Evolutionary conservation across 2,797 vertebrate genomes (phyloP).

Genomic region (Chaetodon trifasciatus): DNA sequence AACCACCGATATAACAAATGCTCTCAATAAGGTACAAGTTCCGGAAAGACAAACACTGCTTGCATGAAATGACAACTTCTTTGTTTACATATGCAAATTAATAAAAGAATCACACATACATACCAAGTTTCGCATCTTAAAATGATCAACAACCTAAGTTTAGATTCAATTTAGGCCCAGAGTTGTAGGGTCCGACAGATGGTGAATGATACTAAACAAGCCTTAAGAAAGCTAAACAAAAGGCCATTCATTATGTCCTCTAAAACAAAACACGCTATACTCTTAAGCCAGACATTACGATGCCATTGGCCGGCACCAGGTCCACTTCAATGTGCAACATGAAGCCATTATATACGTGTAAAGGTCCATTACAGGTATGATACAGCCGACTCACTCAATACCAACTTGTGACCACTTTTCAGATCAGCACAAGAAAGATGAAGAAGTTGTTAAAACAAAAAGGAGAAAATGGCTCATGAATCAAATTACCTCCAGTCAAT

Average conservation of each 20-base stretch:
- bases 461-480: not conserved
- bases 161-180: not conserved
- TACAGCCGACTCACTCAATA: not conserved
- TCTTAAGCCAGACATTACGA: not conserved
- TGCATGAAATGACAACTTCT: not conserved
- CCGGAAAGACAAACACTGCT: not conserved
- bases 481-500: not conserved
- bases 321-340: not conserved
- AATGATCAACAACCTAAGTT: not conserved
- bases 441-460: not conserved
- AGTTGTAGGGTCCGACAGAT: not conserved
- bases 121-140: slow-evolving; percentile 7
- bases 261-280: not conserved
- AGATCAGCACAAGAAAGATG: not conserved
- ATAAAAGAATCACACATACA: not conserved
- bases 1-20: not conserved
- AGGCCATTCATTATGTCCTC: not conserved
- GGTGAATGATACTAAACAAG: not conserved
- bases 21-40: not conserved
- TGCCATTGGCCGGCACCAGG: not conserved
- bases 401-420: not conserved
- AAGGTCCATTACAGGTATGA: not conserved
- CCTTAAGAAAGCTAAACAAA: slow-evolving; percentile 13
- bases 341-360: not conserved
- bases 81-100: slow-evolving; percentile 22